Base-by-base conservation (phyloP, 2,113 vertebrate species). In the Corythoichthys haematopterus region DNA sequence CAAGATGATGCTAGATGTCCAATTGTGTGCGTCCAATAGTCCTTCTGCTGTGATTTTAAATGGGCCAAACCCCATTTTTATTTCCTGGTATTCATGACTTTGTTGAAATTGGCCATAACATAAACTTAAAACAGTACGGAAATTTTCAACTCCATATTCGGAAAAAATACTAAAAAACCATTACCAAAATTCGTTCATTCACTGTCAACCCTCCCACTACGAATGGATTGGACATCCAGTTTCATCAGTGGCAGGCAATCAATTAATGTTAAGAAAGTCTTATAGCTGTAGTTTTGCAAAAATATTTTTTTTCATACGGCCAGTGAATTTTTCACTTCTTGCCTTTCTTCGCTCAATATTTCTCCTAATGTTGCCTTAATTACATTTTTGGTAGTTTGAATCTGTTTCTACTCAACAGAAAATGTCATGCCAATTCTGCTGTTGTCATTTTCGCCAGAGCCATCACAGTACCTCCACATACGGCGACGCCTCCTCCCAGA, bases 401-500 rank as follows among this genome's bases (percentile, higher is more conserved):
- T 52, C 16, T 52, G 16, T 57, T 57, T 10, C 15, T 3, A 9
- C 9, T 38, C 6, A 59, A 59, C 57, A 38, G 36, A 38, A 14
- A 13, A 12, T 55, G 8, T 33, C 8, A 33, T 53, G 8, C 7
- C 16, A 15, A 40, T n/a, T 69, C 48, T 37, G 68, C 65, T 37
- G 7, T 9, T 77, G 1, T 79, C 2, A 69, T 80, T 75, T 57
- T 61, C 69, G 1, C n/a, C 77, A 91, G 89, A 76, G 33, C 85
- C 3, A 84, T 92, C 33, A 14, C 84, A 1, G 87, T 80, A 38
- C 74, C 84, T 40, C 85, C 91, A 7, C 89, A 88, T 50, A 60
- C 81, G 0, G 86, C 92, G 1, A 88, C 92, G 1, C 88, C 92
- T 50, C 74, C 91, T 59, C 91, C 93, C 68, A 93, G 93, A 78